Base-by-base conservation (phyloP, 2,797 vertebrate species). In the Melanogrammus aeglefinus region DNA sequence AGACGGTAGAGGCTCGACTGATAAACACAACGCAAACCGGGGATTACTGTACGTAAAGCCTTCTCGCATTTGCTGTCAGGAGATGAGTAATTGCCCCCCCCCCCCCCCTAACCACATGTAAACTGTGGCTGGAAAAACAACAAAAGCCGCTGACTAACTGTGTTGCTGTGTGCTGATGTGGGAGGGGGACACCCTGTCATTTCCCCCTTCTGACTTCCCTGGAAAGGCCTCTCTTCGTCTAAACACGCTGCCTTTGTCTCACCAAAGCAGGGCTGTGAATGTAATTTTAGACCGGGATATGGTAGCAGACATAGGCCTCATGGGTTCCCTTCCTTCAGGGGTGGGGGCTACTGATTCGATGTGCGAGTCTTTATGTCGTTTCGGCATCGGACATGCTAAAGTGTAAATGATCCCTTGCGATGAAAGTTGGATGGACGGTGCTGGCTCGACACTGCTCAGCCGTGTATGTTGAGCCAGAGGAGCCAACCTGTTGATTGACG, bases 71-170 rank as follows among this genome's bases (percentile, higher is more conserved):
- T 44, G 41, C 41, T 44, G 13, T 44, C 41, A 84, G 79, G 80
- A 87, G 84, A 93, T 91, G 87, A 93, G 89, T 90, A 93, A 93
- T 24, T 88, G 83, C 41, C 12, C 47, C 57, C 57, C 57, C n/a
- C 57, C 4, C 41, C 41, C 91, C 82, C 77, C 76, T 0, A 78
- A 81, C 86, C 89, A 84, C 86, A 90, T 88, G 90, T 91, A 93
- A 94, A 94, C 91, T 91, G 91, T 86, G 93, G 92, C 88, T 66
- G 85, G 92, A 91, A 92, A 91, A 70, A 90, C 87, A 92, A 93
- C 88, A 92, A 92, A 90, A 91, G 90, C 90, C 91, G 91, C 92
- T 93, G 90, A 92, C 89, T 90, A 93, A 92, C 86, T 87, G 87
- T 80, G 86, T 88, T 74, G 85, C 87, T 87, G 88, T 84, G 85